Evolutionary conservation across 1,140 invertebrate genomes (phyloP), one percentile per base, ranked within the genome.

Genomic region (Drosophila kikkawai): DNA sequence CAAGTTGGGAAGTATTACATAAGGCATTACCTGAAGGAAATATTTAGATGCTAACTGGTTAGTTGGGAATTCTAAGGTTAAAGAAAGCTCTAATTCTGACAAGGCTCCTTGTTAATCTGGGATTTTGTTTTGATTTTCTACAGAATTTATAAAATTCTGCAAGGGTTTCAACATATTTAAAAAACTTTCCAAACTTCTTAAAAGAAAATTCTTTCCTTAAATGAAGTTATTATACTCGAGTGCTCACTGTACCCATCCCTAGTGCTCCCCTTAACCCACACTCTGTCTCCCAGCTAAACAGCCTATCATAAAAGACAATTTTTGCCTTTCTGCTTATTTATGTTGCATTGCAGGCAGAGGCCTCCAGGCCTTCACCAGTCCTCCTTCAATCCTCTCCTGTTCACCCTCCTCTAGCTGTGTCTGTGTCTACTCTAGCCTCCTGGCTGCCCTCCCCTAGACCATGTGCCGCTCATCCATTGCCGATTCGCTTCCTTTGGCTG

Each of bases 301-400:
- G 68, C 70, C 70, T 73, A 80, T 84, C 77, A 83, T 88, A 80
- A 87, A 87, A 87, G 83, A 88, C 84, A 88, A 78, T 88, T 87
- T 87, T 87, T 87, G 83, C 65, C 79, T 77, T 68, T 79, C 59
- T 80, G 83, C 83, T 83, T 88, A 83, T 87, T 87, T 88, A 88
- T 88, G 83, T 83, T 75, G 84, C 83, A 79, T 66, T 82, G 83
- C 83, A 86, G 65, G 61, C 63, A 29, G 55, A 29, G 55, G 53
- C 53, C 29, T 29, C 17, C 37, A 41, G 32, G 11, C 60, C 45
- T 6, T 6, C 37, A n/a, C n/a, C 26, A 44, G 36, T 37, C 39
- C 51, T 34, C 37, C 55, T n/a, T 41, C 17, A 41, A 17, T 39
- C 22, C 19, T 42, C 4, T 19, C 3, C 29, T 37, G 34, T 56